These are phyloP conservation scores for Anguilla pacifica DNA, from an alignment of 2,797 vertebrate species.

Conservation along the genomic window DNA sequence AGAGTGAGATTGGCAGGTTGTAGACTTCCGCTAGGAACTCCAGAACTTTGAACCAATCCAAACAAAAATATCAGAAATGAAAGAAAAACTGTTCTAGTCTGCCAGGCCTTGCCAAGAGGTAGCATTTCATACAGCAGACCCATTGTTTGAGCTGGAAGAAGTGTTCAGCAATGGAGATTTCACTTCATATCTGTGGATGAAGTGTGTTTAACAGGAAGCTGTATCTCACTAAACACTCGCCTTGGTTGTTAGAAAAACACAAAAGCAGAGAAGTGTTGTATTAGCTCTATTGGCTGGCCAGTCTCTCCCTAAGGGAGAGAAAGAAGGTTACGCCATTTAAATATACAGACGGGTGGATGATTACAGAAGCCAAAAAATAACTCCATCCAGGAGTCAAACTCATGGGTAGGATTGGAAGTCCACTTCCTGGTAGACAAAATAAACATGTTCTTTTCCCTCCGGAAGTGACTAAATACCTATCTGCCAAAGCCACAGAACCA, in stretches of 20 bases:
- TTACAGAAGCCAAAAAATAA: conserved; percentile 11
- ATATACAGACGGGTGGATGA: background rate
- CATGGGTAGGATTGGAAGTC: conserved; percentile 4
- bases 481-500: background rate
- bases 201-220: background rate
- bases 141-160: background rate
- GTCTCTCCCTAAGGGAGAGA: background rate
- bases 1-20: background rate
- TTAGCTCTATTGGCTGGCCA: background rate
- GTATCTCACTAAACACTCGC: background rate
- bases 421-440: conserved; percentile 6
- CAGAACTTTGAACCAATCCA: background rate
- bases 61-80: background rate
- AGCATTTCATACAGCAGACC: background rate
- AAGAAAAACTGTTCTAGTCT: background rate
- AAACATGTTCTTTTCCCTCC: background rate
- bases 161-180: background rate
- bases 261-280: background rate
- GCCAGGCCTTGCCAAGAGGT: background rate
- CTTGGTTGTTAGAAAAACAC: background rate
- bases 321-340: background rate
- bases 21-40: background rate
- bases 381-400: background rate
- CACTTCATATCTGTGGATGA: conserved; percentile 3
- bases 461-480: background rate